Evolutionary conservation across 2,113 vertebrate species (phyloP).

Genomic region (Ornithorhynchus anatinus): DNA sequence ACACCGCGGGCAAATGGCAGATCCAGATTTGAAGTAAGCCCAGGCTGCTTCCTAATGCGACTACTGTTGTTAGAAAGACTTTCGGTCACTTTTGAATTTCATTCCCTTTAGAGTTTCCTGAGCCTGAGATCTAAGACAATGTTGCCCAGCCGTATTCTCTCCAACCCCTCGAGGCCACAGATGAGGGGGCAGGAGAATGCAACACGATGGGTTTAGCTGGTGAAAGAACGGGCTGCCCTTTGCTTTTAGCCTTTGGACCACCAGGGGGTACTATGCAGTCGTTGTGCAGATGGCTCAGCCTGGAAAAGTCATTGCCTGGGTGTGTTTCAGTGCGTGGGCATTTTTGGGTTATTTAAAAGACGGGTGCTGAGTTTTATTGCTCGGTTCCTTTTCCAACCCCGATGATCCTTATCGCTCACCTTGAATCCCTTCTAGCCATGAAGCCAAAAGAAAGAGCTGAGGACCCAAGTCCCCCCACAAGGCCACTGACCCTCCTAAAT

Average conservation of each 20-base stretch:
- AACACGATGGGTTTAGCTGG: neutral
- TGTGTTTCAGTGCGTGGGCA: neutral
- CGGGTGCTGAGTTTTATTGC: neutral
- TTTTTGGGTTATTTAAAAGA: conserved; percentile 11
- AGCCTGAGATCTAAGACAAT: neutral
- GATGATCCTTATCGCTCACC: conserved; percentile 13
- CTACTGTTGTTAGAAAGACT: neutral
- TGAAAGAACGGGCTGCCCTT: neutral
- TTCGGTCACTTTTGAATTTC: no score
- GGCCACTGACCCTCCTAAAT: no score
- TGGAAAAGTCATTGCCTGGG: conserved; percentile 4
- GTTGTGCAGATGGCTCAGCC: neutral
- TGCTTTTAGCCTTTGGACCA: neutral
- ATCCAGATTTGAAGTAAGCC: neutral
- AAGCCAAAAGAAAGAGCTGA: neutral
- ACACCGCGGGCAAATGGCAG: neutral
- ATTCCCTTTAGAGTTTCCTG: neutral
- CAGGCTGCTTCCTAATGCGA: no score
- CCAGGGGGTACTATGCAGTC: conserved; percentile 32
- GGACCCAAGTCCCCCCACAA: neutral
- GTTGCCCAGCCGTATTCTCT: neutral
- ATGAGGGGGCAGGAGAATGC: neutral
- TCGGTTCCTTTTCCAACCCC: neutral
- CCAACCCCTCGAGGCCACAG: neutral
- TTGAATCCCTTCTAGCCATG: neutral